Base-by-base conservation (phyloP, 2,113 vertebrate genomes). In the Oryzias celebensis region DNA sequence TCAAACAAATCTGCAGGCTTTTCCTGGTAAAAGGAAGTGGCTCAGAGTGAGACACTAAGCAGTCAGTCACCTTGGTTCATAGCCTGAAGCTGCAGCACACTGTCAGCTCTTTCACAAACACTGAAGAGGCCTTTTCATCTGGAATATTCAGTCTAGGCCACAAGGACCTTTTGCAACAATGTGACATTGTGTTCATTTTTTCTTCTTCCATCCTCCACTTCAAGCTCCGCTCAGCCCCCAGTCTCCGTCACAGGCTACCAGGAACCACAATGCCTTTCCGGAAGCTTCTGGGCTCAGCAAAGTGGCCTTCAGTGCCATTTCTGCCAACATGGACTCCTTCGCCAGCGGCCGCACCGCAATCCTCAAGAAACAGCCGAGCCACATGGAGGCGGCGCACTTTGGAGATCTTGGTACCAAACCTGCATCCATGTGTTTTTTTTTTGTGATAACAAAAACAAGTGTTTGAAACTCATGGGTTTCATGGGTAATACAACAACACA, bases 251-350 rank as follows among this genome's bases (percentile, higher is more conserved):
- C 90, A 88, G 58, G 93, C 89, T 78, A 89, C 90, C 67, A 92
- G 93, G 68, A 97, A 96, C 82, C 92, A 98, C 85, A 89, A 96
- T 93, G 97, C 95, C 77, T 92, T 95, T 89, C 93, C 94, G 90
- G 96, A 98, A 71, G 95, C 94, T 48, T 94, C 95, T 5, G 96
- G 96, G 89, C 97, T 97, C 84, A 99, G 97, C 91, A 95, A 95
- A 77, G 94, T 98, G 93, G 97, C 97, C 45, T 96, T 99, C 88
- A 99, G 91, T 49, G 97, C 95, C 91, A 99, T 99, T 90, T 99
- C 97, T 12, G 97, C 96, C 85, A 98, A 98, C 91, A 99, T 99
- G 97, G 97, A 99, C 87, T 98, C 96, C 10, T 97, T 96, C 8
- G 96, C 96, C 31, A 95, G 95, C 17, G 96, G 96, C 54, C 95